phyloP scores from a whole-genome alignment of 2,797 vertebrate genomes.

The Danio aesculapii region DNA sequence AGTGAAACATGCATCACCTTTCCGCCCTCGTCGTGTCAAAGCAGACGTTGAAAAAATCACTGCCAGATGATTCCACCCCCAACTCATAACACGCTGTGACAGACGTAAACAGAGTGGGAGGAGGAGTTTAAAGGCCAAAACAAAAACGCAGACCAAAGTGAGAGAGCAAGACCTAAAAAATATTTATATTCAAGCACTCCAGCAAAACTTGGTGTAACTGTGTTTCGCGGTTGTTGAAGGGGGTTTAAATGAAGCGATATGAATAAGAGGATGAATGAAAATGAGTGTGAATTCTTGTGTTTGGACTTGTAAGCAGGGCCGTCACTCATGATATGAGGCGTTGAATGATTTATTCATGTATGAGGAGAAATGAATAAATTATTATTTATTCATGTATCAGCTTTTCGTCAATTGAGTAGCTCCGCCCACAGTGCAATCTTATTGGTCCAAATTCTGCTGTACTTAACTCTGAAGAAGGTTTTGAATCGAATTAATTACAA shows the following conservation, averaged over 20 bases:
- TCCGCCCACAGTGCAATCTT: too few species aligned
- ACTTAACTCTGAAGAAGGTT: not conserved
- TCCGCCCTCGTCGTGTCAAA: slow-evolving; percentile 36
- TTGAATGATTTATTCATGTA: too few species aligned
- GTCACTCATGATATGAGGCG: too few species aligned
- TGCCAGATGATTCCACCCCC: slow-evolving; percentile 46
- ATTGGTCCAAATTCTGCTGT: not conserved
- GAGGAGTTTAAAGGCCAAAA: slow-evolving; percentile 35
- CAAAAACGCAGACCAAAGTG: slow-evolving; percentile 19
- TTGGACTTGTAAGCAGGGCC: slow-evolving; percentile 11
- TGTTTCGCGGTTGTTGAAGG: slow-evolving; percentile 14
- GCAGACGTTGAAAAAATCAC: slow-evolving; percentile 48
- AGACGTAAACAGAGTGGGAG: slow-evolving; percentile 12
- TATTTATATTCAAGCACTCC: slow-evolving; percentile 3
- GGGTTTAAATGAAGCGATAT: not conserved
- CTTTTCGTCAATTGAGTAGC: too few species aligned
- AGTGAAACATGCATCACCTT: slow-evolving; percentile 20
- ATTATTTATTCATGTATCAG: too few species aligned
- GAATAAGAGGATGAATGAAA: not conserved
- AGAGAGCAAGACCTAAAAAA: slow-evolving; percentile 38
- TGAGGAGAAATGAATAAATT: too few species aligned
- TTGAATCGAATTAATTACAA: not conserved
- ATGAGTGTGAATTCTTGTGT: not conserved
- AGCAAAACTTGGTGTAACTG: not conserved
- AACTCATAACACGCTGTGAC: slow-evolving; percentile 49